Percentiles rank a stretch among this genome's conserved stretches.
These are phyloP conservation scores for Oenanthe melanoleuca DNA, from an alignment of 2,113 vertebrate genomes.

Conservation along the genomic window DNA sequence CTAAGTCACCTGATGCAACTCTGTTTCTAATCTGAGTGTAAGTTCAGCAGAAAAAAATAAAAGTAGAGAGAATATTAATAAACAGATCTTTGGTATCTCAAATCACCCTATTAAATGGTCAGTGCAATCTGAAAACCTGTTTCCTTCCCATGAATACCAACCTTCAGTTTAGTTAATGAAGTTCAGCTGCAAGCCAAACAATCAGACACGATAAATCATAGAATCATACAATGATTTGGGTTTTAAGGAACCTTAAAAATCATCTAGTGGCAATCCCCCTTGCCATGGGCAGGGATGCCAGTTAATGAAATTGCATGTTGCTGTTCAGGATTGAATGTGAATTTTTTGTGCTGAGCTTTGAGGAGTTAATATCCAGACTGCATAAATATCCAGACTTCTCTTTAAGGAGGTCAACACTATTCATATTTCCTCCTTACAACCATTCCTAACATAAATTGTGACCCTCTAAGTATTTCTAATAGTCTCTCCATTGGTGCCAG, in stretches of 20 bases:
- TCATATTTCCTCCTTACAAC: not conserved
- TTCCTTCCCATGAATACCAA: not conserved
- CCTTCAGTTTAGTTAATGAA: not conserved
- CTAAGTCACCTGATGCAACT: not conserved
- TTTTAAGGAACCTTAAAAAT: not conserved
- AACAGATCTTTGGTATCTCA: not conserved
- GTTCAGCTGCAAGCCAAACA: rapidly evolving
- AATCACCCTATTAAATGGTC: not conserved
- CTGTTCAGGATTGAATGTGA: rapidly evolving
- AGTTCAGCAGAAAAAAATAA: not conserved
- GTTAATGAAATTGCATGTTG: rapidly evolving
- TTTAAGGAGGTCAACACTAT: not conserved
- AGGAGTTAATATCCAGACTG: not conserved
- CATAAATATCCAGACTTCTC: not conserved
- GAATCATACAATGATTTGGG: not conserved
- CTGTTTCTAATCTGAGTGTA: not conserved
- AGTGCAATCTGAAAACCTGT: not conserved
- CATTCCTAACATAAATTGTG: rapidly evolving
- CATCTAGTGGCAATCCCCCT: rapidly evolving
- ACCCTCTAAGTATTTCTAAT: not conserved
- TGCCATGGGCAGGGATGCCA: not conserved
- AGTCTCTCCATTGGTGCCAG: not conserved
- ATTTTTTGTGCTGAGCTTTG: not conserved
- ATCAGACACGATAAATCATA: not conserved
- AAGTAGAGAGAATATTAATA: not conserved